Conservation (phyloP, 2,888 invertebrate genomes). For the Prosopocoilus inquinatus region DNA sequence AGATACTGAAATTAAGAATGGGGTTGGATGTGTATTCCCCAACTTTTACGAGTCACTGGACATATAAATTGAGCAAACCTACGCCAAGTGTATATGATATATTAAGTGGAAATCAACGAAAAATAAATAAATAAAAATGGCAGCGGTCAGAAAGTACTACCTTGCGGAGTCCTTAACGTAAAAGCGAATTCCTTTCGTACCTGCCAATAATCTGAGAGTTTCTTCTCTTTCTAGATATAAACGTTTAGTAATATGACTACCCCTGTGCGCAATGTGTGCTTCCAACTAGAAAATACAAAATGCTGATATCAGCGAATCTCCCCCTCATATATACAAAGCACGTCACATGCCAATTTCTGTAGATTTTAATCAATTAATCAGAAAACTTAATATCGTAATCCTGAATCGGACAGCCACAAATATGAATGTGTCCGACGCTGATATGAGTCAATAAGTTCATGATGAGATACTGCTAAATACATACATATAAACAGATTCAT, state of each 20-base stretch:
- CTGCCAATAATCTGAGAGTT: too few species aligned
- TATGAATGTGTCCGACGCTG: too few species aligned
- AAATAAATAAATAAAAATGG: too few species aligned
- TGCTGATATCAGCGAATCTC: slow-evolving; percentile 21
- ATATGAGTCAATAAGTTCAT: too few species aligned
- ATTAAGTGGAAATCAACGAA: too few species aligned
- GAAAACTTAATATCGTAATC: slow-evolving; percentile 47
- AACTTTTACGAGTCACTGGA: slow-evolving; percentile 10
- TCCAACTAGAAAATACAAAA: slow-evolving; percentile 17
- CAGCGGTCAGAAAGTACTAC: too few species aligned
- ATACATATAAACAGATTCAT: too few species aligned
- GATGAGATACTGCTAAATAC: too few species aligned
- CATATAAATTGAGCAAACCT: slow-evolving; percentile 1
- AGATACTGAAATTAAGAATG: slow-evolving; percentile 9
- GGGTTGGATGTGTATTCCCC: slow-evolving; percentile 9
- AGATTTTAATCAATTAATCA: slow-evolving; percentile 48
- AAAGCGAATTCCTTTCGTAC: too few species aligned
- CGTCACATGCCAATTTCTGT: slow-evolving; percentile 45
- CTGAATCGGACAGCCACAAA: slow-evolving; percentile 34
- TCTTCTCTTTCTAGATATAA: too few species aligned
- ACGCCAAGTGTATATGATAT: slow-evolving; percentile 3
- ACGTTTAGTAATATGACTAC: background rate
- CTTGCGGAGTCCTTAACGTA: too few species aligned
- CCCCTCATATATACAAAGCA: slow-evolving; percentile 24
- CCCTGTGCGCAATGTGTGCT: slow-evolving; percentile 4